Evolutionary conservation across 2,113 vertebrate species (phyloP), one percentile per base, ranked within the genome.

Genomic region (Salvator merianae): DNA sequence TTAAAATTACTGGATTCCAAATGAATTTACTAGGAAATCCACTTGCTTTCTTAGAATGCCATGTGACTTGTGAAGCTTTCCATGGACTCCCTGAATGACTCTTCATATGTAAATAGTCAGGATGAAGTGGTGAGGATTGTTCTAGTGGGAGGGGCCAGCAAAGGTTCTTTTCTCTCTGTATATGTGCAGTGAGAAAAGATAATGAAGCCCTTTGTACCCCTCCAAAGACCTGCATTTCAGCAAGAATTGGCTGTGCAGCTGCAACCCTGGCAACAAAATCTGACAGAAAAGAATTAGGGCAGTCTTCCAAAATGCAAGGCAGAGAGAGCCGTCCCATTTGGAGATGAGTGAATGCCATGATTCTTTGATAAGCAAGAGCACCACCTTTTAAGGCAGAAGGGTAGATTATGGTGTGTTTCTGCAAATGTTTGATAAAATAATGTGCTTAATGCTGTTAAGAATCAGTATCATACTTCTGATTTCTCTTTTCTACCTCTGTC

Each of bases 251-350:
- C 92, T 66, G 36, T 90, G 91, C 95, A 96, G 95, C 96, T 96
- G 96, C 95, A 95, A 1, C 94, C 94, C 86, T 95, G 88, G 96
- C 93, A 96, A 96, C 95, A 87, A 88, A 88, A 71, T 85, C 75
- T 79, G 63, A 68, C 88, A 91, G 86, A 71, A 65, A 94, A 94
- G 94, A 97, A 96, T 90, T 92, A 92, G 92, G 93, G 93, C 95
- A 94, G 79, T 72, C 79, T 92, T 92, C 91, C 88, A 93, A 38
- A 43, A 94, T 89, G 77, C 79, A 81, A 92, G 90, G 79, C 87
- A 5, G 83, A 81, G 88, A 68, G 38, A 32, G 80, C 88, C 84
- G 87, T 91, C 5, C 13, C 62, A 9, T 84, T 84, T 90, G 84
- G 77, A 89, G 89, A 91, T 88, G 88, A 91, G 84, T 87, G 0